Conservation (phyloP, 2,797 vertebrate genomes). For the Hyperoplus immaculatus region DNA sequence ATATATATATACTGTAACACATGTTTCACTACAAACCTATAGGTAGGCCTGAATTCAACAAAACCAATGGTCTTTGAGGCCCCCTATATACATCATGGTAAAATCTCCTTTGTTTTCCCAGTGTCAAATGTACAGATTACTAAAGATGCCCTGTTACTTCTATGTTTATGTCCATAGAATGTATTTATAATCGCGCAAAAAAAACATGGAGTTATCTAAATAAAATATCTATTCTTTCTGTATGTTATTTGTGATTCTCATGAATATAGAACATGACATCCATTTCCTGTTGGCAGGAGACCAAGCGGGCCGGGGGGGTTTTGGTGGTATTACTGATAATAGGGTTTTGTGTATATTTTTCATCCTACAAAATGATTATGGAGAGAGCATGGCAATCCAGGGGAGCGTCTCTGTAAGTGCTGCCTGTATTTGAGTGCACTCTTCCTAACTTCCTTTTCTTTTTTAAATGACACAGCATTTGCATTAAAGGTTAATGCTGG, state of each 20-base stretch:
- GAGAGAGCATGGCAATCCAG: conserved; percentile 32
- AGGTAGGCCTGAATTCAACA: conserved; percentile 53
- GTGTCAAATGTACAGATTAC: conserved; percentile 73
- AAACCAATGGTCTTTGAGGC: conserved; percentile 56
- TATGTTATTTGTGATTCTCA: conserved; percentile 72
- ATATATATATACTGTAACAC: conserved; percentile 58
- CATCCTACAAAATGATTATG: conserved; percentile 37
- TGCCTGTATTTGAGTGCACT: neutral
- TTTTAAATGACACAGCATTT: conserved; percentile 23
- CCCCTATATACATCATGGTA: conserved; percentile 55
- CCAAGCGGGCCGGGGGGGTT: conserved; percentile 20
- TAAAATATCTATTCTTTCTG: conserved; percentile 79
- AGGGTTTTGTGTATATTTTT: conserved; percentile 59
- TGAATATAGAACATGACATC: conserved; percentile 63
- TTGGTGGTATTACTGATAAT: conserved; percentile 38
- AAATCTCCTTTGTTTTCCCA: conserved; percentile 64
- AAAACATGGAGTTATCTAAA: conserved; percentile 74
- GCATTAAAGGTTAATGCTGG: conserved; percentile 31
- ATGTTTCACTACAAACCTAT: conserved; percentile 54
- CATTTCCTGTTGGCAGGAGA: conserved; percentile 31
- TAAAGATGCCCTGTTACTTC: conserved; percentile 74
- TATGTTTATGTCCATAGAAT: conserved; percentile 79
- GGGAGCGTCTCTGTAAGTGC: conserved; percentile 41
- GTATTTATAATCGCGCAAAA: conserved; percentile 70
- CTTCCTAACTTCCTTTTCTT: too few species aligned